These are phyloP conservation scores for Mimas tiliae DNA, from an alignment of 2,888 invertebrate genomes.

Conservation along the genomic window DNA sequence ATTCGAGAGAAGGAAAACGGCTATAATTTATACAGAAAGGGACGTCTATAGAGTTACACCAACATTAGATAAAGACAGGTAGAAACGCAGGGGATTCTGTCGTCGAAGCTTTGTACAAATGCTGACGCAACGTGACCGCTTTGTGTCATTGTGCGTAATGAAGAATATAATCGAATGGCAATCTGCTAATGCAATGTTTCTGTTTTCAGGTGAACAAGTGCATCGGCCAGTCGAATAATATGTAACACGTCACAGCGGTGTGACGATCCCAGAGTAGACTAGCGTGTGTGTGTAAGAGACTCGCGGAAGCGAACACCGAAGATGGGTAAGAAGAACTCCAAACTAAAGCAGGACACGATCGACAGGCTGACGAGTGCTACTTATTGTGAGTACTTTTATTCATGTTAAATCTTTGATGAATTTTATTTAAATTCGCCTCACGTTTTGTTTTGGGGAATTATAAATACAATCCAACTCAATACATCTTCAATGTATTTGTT, in stretches of 20 bases:
- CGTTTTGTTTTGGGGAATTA: no score
- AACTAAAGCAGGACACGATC: conserved; percentile 97
- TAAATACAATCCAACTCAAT: no score
- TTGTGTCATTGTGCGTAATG: conserved; percentile 6
- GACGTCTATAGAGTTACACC: conserved; percentile 45
- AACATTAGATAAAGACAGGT: conserved; percentile 46
- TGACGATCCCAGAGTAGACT: conserved; percentile 49
- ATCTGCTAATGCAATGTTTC: conserved; percentile 31
- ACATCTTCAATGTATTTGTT: no score
- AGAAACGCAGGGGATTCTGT: conserved; percentile 44
- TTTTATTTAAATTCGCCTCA: no score
- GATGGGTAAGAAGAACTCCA: conserved; percentile 98
- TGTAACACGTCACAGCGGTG: conserved; percentile 63
- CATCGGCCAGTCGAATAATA: conserved; percentile 59
- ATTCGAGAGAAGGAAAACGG: conserved; percentile 71
- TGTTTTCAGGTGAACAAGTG: conserved; percentile 62
- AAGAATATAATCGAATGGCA: background rate
- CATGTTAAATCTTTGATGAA: background rate
- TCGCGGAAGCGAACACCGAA: conserved; percentile 54
- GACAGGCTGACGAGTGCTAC: conserved; percentile 96
- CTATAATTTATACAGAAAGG: conserved; percentile 67
- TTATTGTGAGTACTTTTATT: conserved; percentile 90
- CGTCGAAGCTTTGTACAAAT: conserved; percentile 53
- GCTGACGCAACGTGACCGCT: conserved; percentile 49
- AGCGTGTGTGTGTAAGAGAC: conserved; percentile 47